Evolutionary conservation across 2,888 invertebrate species (phyloP), one percentile per base, ranked within the genome.

Genomic region (Neoascia interrupta): DNA sequence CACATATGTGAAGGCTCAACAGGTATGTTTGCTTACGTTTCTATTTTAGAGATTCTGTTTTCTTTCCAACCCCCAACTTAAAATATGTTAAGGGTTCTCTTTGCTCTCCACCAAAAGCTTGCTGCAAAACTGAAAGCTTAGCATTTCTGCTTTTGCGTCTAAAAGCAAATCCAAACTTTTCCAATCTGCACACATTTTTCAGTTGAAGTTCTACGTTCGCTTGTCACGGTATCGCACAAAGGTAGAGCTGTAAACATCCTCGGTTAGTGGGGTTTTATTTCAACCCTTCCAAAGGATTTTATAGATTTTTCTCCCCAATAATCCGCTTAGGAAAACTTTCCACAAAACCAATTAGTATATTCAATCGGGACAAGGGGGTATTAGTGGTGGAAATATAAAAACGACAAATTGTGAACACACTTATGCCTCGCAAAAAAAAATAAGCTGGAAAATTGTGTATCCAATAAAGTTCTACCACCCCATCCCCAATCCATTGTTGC

Each of bases 401-500:
- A n/a, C n/a, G n/a, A n/a, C n/a, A n/a, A n/a, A n/a, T n/a, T n/a
- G n/a, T n/a, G n/a, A n/a, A n/a, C n/a, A n/a, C n/a, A n/a, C n/a
- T n/a, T n/a, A n/a, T n/a, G n/a, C n/a, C n/a, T n/a, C 6, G 19
- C 34, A 23, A 18, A 15, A 64, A 49, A 66, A 60, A n/a, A 28
- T 45, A 54, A 34, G 2, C n/a, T n/a, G 60, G 39, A 79, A 76
- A 79, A 73, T 73, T 79, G 73, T 79, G 79, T 79, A 76, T 79
- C 76, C 47, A 54, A n/a, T 13, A 56, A 72, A 54, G 45, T 64
- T 64, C 31, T n/a, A 43, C 15, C 39, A 11, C 11, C 26, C 6
- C 13, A 6, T 18, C 10, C 11, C 21, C 19, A 2, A 6, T 1
- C 39, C 39, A 8, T 39, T 41, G 6, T 2, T 31, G 19, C 39